A percentile compares a stretch with the other conserved stretches of the same genome.
phyloP scores from a whole-genome alignment of 1,140 invertebrate species.

The Asobara japonica region DNA sequence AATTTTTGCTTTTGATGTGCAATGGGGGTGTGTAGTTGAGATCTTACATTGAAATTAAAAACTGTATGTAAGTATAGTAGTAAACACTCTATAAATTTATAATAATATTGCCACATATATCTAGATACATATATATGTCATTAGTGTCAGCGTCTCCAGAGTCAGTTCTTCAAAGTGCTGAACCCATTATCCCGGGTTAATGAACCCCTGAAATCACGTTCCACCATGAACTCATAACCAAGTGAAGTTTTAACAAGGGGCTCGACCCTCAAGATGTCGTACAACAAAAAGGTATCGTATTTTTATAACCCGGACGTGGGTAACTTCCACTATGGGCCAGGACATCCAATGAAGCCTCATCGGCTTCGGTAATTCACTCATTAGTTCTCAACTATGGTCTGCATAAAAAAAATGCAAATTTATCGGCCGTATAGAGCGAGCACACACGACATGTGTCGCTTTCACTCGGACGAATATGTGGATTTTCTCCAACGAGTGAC shows the following conservation, averaged over 20 bases:
- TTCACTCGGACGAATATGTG: slow-evolving; percentile 98
- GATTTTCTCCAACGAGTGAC: slow-evolving; percentile 96
- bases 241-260: not conserved
- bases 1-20: too few species aligned
- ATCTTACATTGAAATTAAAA: too few species aligned
- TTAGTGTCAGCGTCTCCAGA: too few species aligned
- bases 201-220: too few species aligned
- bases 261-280: slow-evolving; percentile 66
- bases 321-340: slow-evolving; percentile 96
- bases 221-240: too few species aligned
- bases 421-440: slow-evolving; percentile 94
- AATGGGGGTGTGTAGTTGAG: too few species aligned
- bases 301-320: slow-evolving; percentile 96
- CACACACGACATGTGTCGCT: slow-evolving; percentile 96
- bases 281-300: slow-evolving; percentile 84
- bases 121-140: too few species aligned
- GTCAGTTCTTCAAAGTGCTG: too few species aligned
- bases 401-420: slow-evolving; percentile 96
- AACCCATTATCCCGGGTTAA: too few species aligned
- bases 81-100: too few species aligned
- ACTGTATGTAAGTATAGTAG: too few species aligned
- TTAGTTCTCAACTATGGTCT: slow-evolving; percentile 95
- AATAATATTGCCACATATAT: too few species aligned
- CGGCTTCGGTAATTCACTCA: slow-evolving; percentile 94
- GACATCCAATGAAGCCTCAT: slow-evolving; percentile 99